Percentiles rank a stretch among this genome's conserved stretches.
Evolutionary conservation across 1,140 invertebrate genomes (phyloP).

Genomic region (Polyergus mexicanus): DNA sequence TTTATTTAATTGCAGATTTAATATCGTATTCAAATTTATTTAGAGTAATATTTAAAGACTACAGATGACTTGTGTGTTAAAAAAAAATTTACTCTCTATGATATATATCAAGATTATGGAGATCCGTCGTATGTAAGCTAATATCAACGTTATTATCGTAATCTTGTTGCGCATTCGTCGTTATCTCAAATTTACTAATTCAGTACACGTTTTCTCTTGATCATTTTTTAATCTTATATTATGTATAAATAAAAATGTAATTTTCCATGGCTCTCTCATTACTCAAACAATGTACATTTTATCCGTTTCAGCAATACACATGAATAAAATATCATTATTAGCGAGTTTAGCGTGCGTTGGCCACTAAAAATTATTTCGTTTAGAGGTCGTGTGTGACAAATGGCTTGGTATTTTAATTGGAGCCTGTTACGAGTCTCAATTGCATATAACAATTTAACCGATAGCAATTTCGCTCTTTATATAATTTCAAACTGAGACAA

Average conservation of each 20-base stretch:
- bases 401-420: constrained; percentile 13
- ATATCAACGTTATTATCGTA: no score
- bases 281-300: background rate
- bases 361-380: background rate
- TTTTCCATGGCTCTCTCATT: background rate
- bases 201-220: background rate
- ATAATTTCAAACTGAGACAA: background rate
- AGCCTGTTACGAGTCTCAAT: background rate
- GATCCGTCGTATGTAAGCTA: no score
- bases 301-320: background rate
- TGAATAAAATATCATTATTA: background rate
- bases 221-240: background rate
- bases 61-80: no score
- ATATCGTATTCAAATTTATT: background rate
- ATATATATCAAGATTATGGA: no score
- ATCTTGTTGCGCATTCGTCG: no score
- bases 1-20: background rate
- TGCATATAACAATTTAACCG: background rate
- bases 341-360: background rate
- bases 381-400: background rate
- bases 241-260: background rate
- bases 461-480: background rate
- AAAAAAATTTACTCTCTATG: no score
- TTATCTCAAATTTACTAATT: no score
- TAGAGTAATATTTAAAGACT: no score